These are phyloP conservation scores for Podarcis lilfordi DNA, from an alignment of 2,797 vertebrate genomes.

Conservation along the genomic window DNA sequence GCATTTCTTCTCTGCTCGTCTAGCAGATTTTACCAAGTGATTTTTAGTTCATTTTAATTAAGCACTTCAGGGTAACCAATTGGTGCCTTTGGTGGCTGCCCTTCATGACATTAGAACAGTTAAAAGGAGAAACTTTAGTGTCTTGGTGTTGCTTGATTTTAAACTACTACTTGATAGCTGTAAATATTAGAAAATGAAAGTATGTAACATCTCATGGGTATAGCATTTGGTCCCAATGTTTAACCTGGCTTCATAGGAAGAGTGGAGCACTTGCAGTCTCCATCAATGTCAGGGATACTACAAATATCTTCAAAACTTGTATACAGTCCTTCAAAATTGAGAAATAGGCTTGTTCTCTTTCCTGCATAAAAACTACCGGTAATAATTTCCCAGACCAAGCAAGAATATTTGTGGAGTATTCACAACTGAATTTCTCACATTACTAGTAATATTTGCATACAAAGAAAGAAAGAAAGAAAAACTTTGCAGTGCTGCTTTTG, in stretches of 20 bases:
- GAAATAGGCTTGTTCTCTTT: not conserved
- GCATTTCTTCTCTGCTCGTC: no score
- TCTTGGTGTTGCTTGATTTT: not conserved
- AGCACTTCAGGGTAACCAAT: not conserved
- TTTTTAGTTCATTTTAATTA: not conserved
- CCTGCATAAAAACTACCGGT: not conserved
- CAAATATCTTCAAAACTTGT: not conserved
- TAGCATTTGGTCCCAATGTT: not conserved
- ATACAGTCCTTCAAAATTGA: not conserved
- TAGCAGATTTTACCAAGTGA: not conserved
- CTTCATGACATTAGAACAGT: not conserved
- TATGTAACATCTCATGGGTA: conserved; percentile 4
- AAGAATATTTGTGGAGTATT: not conserved
- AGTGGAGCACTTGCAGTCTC: not conserved
- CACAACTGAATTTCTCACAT: not conserved
- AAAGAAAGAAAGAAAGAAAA: no score
- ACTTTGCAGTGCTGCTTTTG: not conserved
- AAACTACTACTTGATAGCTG: not conserved
- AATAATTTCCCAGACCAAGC: not conserved
- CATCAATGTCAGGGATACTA: not conserved
- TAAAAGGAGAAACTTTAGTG: not conserved
- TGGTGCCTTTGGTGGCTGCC: not conserved
- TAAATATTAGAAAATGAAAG: not conserved
- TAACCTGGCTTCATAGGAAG: not conserved
- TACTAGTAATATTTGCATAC: not conserved